Percentiles rank a stretch among this genome's conserved stretches.
Evolutionary conservation across 1,140 invertebrate species (phyloP).

Genomic region (Drosophila truncata): DNA sequence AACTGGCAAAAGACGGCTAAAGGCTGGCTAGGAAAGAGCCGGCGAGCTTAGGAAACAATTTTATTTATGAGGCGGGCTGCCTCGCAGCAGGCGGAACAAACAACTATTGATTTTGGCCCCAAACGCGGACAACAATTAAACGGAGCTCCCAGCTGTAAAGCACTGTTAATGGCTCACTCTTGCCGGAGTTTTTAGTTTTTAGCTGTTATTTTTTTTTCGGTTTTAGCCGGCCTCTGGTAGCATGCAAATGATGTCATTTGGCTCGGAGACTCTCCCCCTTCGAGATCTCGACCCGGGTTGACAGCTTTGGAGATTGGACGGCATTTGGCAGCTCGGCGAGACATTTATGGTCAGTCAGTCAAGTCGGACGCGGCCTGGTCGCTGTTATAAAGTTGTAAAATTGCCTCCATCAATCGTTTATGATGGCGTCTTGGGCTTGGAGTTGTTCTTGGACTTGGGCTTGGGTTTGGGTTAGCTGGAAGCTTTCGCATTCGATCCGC

Average conservation of each 20-base stretch:
- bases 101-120: constrained; percentile 67
- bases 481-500: constrained; percentile 38
- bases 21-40: constrained; percentile 19
- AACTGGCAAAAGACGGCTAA: constrained; percentile 47
- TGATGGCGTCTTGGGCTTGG: constrained; percentile 46
- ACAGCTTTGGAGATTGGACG: constrained; percentile 52
- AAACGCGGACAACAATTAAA: constrained; percentile 70
- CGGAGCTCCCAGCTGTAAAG: constrained; percentile 68
- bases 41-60: constrained; percentile 39
- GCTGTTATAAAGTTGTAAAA: constrained; percentile 74
- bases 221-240: constrained; percentile 18
- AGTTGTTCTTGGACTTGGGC: not conserved
- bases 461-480: constrained; percentile 6
- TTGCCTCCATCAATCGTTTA: constrained; percentile 72
- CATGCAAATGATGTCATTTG: constrained; percentile 73
- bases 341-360: constrained; percentile 64
- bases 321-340: constrained; percentile 58
- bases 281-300: constrained; percentile 39
- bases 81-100: constrained; percentile 68
- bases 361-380: constrained; percentile 22
- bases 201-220: not conserved
- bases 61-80: constrained; percentile 71
- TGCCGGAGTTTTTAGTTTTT: constrained; percentile 20
- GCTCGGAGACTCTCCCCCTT: constrained; percentile 26
- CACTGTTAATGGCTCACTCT: constrained; percentile 74